A percentile compares a stretch with the other conserved stretches of the same genome.
phyloP scores from a whole-genome alignment of 1,140 invertebrate species.

The Zophobas morio region DNA sequence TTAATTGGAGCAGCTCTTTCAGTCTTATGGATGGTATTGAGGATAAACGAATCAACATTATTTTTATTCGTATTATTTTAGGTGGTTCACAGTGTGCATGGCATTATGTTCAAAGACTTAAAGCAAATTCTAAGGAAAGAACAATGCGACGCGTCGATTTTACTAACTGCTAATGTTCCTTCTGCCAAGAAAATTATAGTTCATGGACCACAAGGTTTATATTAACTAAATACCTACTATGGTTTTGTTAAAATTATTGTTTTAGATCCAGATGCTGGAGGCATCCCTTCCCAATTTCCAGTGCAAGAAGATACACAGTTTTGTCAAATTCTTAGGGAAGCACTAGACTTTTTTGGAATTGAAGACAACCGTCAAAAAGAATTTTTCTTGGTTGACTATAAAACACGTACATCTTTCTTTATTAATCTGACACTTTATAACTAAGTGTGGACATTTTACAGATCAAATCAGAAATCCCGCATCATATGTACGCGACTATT shows the following conservation, averaged over 20 bases:
- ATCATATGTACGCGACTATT: conserved; percentile 96
- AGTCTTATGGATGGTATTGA: conserved; percentile 92
- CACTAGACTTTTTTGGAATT: conserved; percentile 97
- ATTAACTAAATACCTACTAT: not conserved
- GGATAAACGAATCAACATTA: not conserved
- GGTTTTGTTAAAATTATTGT: conserved; percentile 44
- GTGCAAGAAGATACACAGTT: conserved; percentile 99
- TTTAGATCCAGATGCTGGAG: conserved; percentile 87
- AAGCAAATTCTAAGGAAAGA: conserved; percentile 99
- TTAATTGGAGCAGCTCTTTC: conserved; percentile 93
- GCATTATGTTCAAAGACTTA: conserved; percentile 99
- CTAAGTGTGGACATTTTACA: conserved; percentile 66
- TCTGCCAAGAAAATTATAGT: conserved; percentile 99
- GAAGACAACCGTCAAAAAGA: conserved; percentile 90
- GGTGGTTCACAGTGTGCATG: conserved; percentile 97
- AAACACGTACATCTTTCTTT: conserved; percentile 86
- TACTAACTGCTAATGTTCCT: conserved; percentile 98
- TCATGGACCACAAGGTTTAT: conserved; percentile 86
- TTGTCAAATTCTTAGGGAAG: conserved; percentile 94
- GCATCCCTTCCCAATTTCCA: conserved; percentile 98
- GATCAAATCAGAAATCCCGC: conserved; percentile 96
- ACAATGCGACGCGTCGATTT: conserved; percentile 97
- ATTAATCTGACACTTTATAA: not conserved
- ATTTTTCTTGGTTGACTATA: conserved; percentile 97
- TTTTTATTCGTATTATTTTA: conserved; percentile 65